Conservation (phyloP, 2,888 invertebrate species). For the Doris montereyensis region DNA sequence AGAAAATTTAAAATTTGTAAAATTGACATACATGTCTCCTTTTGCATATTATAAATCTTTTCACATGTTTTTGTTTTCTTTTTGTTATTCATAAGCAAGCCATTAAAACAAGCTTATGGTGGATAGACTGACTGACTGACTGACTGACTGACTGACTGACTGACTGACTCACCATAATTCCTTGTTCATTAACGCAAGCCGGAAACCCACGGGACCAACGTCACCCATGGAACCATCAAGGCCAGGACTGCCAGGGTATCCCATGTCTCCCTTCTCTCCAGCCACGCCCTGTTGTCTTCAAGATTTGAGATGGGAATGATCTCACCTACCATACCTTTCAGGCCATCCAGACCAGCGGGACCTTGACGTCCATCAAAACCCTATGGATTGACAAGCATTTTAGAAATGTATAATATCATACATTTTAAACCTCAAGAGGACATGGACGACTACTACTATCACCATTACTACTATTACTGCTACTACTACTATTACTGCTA, state of each 20-base stretch:
- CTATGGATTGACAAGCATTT: conserved; percentile 76
- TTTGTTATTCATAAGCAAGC: no score
- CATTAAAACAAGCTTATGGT: no score
- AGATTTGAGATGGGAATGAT: neutral
- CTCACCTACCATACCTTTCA: neutral
- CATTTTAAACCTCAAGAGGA: neutral
- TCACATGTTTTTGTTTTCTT: no score
- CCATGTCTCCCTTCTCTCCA: conserved; percentile 73
- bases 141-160: no score
- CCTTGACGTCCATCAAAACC: conserved; percentile 76
- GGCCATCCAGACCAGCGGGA: conserved; percentile 80
- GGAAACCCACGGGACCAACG: conserved; percentile 48
- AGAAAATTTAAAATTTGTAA: no score
- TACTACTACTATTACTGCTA: neutral
- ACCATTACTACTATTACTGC: neutral
- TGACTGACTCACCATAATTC: conserved; percentile 49
- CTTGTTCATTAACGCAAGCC: conserved; percentile 48
- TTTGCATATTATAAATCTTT: no score
- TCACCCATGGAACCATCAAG: conserved; percentile 46
- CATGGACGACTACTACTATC: no score
- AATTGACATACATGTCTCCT: no score
- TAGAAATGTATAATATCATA: neutral
- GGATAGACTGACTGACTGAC: no score
- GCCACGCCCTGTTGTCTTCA: no score
- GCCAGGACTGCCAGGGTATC: conserved; percentile 81